These are phyloP conservation scores for Malurus elegans DNA, from an alignment of 2,113 vertebrate genomes.

Conservation along the genomic window DNA sequence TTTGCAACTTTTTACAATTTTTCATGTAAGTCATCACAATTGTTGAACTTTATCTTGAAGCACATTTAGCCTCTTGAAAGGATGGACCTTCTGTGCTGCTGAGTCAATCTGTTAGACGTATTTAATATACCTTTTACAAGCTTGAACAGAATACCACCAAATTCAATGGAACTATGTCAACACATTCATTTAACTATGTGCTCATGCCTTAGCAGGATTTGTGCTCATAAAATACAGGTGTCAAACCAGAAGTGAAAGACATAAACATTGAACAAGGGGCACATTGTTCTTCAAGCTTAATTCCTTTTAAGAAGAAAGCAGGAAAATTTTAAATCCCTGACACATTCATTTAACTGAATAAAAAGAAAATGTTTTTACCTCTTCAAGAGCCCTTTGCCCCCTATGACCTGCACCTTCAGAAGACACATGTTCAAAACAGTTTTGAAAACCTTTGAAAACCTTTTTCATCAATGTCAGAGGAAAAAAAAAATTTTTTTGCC, in stretches of 20 bases:
- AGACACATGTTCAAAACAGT: not conserved
- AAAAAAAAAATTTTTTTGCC: not conserved
- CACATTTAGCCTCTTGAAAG: not conserved
- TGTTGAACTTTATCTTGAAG: not conserved
- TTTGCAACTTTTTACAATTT: not conserved
- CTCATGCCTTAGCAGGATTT: not conserved
- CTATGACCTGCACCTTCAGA: not conserved
- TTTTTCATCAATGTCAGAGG: not conserved
- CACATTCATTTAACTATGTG: not conserved
- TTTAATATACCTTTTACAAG: not conserved
- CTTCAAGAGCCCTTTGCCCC: not conserved
- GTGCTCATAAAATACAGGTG: not conserved
- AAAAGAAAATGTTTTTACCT: not conserved
- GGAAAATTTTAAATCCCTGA: not conserved
- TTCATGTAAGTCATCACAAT: not conserved
- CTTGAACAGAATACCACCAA: not conserved
- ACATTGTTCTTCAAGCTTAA: not conserved
- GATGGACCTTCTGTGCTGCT: not conserved
- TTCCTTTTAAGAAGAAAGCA: not conserved
- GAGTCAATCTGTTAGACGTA: not conserved
- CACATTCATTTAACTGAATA: not conserved
- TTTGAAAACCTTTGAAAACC: not conserved
- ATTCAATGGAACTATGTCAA: not conserved
- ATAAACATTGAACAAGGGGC: not conserved
- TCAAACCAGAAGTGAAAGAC: not conserved